Evolutionary conservation across 2,113 vertebrate genomes (phyloP).

Genomic region (Gymnogyps californianus): DNA sequence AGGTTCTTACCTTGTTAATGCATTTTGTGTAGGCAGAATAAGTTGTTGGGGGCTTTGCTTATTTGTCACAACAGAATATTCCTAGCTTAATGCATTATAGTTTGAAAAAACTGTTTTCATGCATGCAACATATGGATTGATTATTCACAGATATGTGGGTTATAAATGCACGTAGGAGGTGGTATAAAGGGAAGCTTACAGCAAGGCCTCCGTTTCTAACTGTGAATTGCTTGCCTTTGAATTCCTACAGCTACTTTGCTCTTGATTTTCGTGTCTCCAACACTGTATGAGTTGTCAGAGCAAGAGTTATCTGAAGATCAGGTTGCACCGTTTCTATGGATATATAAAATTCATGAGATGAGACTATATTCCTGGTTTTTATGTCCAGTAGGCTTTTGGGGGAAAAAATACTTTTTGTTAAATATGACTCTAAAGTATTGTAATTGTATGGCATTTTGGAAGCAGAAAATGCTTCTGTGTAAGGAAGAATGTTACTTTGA

Average conservation of each 20-base stretch:
- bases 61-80: background rate
- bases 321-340: background rate
- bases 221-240: background rate
- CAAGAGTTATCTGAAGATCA: background rate
- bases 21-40: background rate
- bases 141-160: background rate
- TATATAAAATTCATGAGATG: background rate
- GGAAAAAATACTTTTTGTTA: background rate
- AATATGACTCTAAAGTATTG: background rate
- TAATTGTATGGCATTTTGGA: background rate
- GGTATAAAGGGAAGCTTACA: background rate
- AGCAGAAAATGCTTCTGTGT: background rate
- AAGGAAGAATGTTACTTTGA: background rate
- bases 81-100: background rate
- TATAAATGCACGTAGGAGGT: accelerated
- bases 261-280: background rate
- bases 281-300: background rate
- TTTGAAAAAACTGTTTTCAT: background rate
- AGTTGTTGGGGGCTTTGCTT: background rate
- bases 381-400: background rate
- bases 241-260: background rate
- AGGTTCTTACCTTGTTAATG: background rate
- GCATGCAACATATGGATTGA: background rate
- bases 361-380: background rate
- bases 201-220: background rate